Conservation (phyloP, 2,113 vertebrate species). For the Rostratula benghalensis region DNA sequence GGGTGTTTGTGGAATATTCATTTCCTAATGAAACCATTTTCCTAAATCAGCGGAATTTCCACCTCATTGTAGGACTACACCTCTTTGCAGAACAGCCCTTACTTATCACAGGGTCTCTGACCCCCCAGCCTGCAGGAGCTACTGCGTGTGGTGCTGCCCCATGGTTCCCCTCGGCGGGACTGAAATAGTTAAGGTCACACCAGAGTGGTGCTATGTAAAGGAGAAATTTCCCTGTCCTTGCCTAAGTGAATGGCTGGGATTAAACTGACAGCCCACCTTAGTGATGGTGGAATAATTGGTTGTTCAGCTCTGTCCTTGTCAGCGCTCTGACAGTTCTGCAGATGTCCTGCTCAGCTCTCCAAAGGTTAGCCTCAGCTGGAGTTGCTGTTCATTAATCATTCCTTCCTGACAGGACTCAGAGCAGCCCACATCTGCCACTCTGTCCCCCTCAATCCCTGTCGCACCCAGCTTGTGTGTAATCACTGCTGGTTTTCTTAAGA, state of each 20-base stretch:
- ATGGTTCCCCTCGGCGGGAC: background rate
- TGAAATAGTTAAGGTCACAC: constrained; percentile 79
- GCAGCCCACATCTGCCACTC: constrained; percentile 97
- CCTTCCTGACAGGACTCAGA: constrained; percentile 96
- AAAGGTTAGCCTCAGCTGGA: constrained; percentile 99
- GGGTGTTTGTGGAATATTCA: background rate
- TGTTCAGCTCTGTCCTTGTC: constrained; percentile 99
- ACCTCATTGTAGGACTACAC: fast-evolving
- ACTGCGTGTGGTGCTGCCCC: background rate
- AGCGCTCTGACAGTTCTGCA: constrained; percentile 99
- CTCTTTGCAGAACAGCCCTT: background rate
- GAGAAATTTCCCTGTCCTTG: constrained; percentile 99
- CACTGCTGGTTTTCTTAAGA: constrained; percentile 58
- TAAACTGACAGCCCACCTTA: constrained; percentile 99
- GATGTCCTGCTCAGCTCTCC: constrained; percentile 99
- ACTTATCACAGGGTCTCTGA: background rate
- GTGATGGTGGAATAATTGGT: constrained; percentile 99
- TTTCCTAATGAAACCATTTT: background rate
- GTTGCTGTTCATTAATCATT: constrained; percentile 99
- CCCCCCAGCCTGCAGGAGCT: background rate
- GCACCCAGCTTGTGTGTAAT: constrained; percentile 80
- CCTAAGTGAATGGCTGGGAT: constrained; percentile 99
- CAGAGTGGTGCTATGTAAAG: constrained; percentile 85
- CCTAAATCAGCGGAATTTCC: background rate
- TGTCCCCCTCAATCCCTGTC: constrained; percentile 88